Percentiles rank a stretch among this genome's conserved stretches.
Evolutionary conservation across 1,140 invertebrate species (phyloP).

Genomic region (Macrobrachium rosenbergii): DNA sequence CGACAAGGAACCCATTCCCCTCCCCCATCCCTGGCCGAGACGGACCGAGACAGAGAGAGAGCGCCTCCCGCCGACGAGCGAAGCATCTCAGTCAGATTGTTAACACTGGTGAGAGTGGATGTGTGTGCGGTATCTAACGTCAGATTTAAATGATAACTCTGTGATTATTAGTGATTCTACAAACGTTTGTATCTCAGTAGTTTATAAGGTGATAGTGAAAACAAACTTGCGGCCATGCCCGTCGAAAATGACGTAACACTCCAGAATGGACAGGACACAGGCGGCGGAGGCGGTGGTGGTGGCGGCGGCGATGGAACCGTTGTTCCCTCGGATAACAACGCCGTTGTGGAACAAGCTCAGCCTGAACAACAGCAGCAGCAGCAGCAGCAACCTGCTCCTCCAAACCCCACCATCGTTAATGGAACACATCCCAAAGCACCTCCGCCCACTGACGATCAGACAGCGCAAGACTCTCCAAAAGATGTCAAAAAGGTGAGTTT

Average conservation of each 20-base stretch:
- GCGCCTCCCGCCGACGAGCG: neutral
- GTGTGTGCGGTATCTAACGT: conserved; percentile 24
- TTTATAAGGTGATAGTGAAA: conserved; percentile 37
- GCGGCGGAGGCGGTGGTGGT: conserved; percentile 39
- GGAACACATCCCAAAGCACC: conserved; percentile 46
- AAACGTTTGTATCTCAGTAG: conserved; percentile 12
- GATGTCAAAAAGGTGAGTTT: conserved; percentile 52
- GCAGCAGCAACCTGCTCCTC: conserved; percentile 21
- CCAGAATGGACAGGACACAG: conserved; percentile 44
- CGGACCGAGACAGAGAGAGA: neutral
- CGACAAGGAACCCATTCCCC: no score
- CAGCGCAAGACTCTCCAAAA: conserved; percentile 41
- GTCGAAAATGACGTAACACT: conserved; percentile 50
- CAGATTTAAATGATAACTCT: conserved; percentile 46
- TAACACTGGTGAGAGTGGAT: conserved; percentile 47
- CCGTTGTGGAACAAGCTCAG: neutral
- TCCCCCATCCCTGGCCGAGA: no score
- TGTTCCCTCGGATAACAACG: conserved; percentile 37
- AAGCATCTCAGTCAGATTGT: conserved; percentile 43
- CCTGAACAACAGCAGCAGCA: conserved; percentile 9
- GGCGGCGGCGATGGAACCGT: conserved; percentile 17
- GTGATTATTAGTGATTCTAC: conserved; percentile 30
- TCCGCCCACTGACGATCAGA: conserved; percentile 22
- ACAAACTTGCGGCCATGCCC: conserved; percentile 31
- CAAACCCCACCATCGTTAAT: conserved; percentile 50